Base-by-base conservation (phyloP, 2,797 vertebrate genomes). In the Parambassis ranga region DNA sequence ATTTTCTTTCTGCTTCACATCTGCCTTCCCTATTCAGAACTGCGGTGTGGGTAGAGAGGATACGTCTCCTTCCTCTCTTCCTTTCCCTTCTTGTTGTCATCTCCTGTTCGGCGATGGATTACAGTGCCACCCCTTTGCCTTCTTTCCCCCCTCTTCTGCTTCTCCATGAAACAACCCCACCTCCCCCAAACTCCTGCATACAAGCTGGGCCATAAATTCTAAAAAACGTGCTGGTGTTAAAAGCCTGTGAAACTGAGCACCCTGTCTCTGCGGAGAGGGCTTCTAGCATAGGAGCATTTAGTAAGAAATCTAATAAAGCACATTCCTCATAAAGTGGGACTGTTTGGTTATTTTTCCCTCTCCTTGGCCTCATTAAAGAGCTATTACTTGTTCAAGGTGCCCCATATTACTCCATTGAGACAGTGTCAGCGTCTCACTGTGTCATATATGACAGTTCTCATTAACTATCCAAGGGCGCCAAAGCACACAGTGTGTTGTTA, bases 321-420 rank as follows among this genome's bases (percentile, higher is more conserved):
- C 85, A 75, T 85, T 87, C 83, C 89, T 89, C 79, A 79, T 90
- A 88, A 91, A 93, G 69, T 71, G 59, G 58, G 76, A 69, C 77
- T 80, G 68, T 84, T 77, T 86, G 65, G 77, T 82, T 85, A 81
- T 81, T 86, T 84, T 79, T 74, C 78, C 76, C 52, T 81, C 80
- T 85, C 83, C 77, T 86, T 84, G 71, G 79, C 85, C 89, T 87
- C 84, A 85, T 92, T 91, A 90, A 84, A 82, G 42, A 62, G 55
- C 77, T 67, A 73, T 83, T 89, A 87, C 81, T 61, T 63, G 76
- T 82, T 87, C 83, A 87, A 87, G 86, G 83, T 89, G 88, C 75
- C 86, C 83, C 72, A 77, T 71, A 80, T 87, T 83, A 39, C 69
- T 80, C 44, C 41, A 65, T 20, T 4, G 42, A 84, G 67, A 38